phyloP scores from a whole-genome alignment of 2,113 vertebrate species.

The Solea senegalensis region DNA sequence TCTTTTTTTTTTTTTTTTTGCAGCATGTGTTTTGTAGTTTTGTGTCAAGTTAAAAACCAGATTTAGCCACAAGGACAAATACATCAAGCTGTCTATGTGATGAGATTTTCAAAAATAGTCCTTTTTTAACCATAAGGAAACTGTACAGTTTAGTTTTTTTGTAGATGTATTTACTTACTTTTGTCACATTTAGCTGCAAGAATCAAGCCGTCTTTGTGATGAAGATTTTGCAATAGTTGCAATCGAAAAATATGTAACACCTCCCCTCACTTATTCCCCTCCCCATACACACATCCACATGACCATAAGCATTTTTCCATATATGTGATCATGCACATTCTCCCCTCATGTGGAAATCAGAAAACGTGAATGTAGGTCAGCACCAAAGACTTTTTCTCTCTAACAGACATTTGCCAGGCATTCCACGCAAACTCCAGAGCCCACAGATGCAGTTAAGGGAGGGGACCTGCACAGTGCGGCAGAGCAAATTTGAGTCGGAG shows the following conservation, averaged over 20 bases:
- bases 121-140: too few species aligned
- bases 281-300: background rate
- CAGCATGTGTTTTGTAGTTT: background rate
- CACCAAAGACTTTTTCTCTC: conserved; percentile 53
- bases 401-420: conserved; percentile 68
- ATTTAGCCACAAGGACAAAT: conserved; percentile 11
- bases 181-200: too few species aligned
- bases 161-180: too few species aligned
- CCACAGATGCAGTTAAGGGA: conserved; percentile 36
- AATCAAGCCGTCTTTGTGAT: background rate
- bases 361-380: conserved; percentile 77
- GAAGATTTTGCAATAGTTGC: background rate
- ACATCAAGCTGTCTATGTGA: background rate
- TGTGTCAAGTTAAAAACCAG: background rate
- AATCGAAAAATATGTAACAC: conserved; percentile 27
- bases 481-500: background rate
- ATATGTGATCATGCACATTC: conserved; percentile 60
- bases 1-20: background rate
- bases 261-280: background rate
- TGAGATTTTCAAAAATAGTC: too few species aligned
- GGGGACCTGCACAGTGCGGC: conserved; percentile 5
- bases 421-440: conserved; percentile 42
- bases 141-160: too few species aligned
- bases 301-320: conserved; percentile 15
- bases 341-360: conserved; percentile 75